Base-by-base conservation (phyloP, 2,797 vertebrate genomes). In the Alauda arvensis region DNA sequence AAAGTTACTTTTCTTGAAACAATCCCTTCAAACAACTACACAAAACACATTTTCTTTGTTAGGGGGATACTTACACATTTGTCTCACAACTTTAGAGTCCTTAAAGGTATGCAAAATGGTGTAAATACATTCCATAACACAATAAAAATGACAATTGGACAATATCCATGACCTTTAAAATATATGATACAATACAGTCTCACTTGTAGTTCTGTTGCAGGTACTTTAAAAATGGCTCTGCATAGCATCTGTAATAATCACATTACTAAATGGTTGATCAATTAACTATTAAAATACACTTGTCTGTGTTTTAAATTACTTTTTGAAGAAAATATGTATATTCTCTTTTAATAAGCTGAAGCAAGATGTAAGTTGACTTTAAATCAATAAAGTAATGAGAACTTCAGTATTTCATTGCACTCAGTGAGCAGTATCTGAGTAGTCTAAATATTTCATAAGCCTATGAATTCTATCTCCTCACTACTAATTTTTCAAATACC, bases 311-410 rank as follows among this genome's bases (percentile, higher is more conserved):
- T 91, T 66, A 83, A 89, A 85, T 37, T 31, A 72, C 37, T 72
- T 87, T 81, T 71, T 59, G 40, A 89, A 80, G 42, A 77, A 89
- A 78, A 40, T 11, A 69, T 70, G 46, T 77, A 74, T 70, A 65
- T 68, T 80, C 39, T 76, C 65, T 69, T 55, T 78, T 8, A 88
- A 90, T 51, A 65, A 91, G 37, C 42, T 83, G n/a, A 87, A 85
- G 49, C 43, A 62, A 89, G 88, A 71, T 62, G 57, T 92, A 93
- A 92, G 26, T 62, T 87, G 71, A 67, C 0, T 0, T 83, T 65
- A 87, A 83, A 74, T 71, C 69, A 93, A 86, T 86, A 92, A 87
- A 86, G 52, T 48, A 74, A 63, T 92, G 61, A 86, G 34, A 86
- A 68, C 18, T 77, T 23, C 9, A 51, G 48, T 61, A 91, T 52